Percentiles rank a stretch among this genome's conserved stretches.
phyloP scores from a whole-genome alignment of 2,113 vertebrate species.

The Tragelaphus strepsiceros region DNA sequence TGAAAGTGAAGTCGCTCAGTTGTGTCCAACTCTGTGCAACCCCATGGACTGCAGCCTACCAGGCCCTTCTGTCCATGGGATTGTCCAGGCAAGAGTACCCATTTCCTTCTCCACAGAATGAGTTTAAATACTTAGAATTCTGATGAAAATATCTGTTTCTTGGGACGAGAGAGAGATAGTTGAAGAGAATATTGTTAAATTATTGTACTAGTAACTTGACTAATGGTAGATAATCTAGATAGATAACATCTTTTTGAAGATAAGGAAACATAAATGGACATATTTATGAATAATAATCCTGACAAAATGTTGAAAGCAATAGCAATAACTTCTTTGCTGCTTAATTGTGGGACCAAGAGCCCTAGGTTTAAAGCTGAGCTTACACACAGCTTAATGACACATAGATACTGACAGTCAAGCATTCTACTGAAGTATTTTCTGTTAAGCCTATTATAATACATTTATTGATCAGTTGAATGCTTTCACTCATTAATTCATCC shows the following conservation, averaged over 20 bases:
- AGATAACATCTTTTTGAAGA: background rate
- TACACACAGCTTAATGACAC: background rate
- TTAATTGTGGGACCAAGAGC: background rate
- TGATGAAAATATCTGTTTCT: background rate
- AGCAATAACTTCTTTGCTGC: background rate
- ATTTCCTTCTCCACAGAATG: background rate
- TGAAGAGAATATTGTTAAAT: background rate
- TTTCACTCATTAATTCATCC: background rate
- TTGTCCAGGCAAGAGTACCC: no score
- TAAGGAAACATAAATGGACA: background rate
- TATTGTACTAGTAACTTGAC: background rate
- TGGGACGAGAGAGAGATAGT: background rate
- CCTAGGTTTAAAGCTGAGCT: background rate
- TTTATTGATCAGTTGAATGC: background rate
- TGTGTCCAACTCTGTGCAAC: fast-evolving
- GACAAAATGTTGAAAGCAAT: background rate
- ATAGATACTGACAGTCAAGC: background rate
- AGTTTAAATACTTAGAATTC: background rate
- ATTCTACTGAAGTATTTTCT: background rate
- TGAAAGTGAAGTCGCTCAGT: no score
- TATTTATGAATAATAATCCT: background rate
- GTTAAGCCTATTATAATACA: background rate
- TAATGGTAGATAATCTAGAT: background rate
- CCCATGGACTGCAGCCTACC: no score
- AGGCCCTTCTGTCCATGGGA: no score